Conservation (phyloP, 2,797 vertebrate species). For the Moxostoma hubbsi region DNA sequence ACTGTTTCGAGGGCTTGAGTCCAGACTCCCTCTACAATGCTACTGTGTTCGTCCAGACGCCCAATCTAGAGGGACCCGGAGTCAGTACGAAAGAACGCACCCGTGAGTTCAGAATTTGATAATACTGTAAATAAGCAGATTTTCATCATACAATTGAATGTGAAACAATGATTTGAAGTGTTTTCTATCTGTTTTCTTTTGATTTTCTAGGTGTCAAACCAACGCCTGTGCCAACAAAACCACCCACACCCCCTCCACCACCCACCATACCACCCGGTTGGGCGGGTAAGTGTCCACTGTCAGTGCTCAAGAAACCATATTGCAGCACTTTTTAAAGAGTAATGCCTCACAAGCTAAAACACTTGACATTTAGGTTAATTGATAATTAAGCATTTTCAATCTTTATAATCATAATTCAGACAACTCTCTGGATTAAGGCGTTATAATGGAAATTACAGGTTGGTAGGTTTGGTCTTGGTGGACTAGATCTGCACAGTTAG, state of each 20-base stretch:
- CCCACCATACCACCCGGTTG: slow-evolving; percentile 94
- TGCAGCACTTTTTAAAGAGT: too few relatives aligned
- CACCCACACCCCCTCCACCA: slow-evolving; percentile 90
- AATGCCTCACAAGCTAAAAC: too few relatives aligned
- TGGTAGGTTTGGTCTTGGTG: too few relatives aligned
- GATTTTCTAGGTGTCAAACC: slow-evolving; percentile 85
- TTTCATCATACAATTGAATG: background rate
- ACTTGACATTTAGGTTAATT: too few relatives aligned
- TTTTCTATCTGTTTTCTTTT: slow-evolving; percentile 10
- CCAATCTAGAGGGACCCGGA: slow-evolving; percentile 92
- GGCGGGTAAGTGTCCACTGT: slow-evolving; percentile 80
- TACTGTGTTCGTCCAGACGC: slow-evolving; percentile 92
- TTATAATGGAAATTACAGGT: too few relatives aligned
- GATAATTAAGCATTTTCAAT: too few relatives aligned
- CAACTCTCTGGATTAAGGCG: too few relatives aligned
- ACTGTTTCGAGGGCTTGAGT: slow-evolving; percentile 91
- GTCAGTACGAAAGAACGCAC: slow-evolving; percentile 85
- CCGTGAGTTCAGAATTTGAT: slow-evolving; percentile 71
- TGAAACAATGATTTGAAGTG: background rate
- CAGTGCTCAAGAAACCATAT: background rate
- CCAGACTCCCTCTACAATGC: slow-evolving; percentile 86
- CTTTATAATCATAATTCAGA: too few relatives aligned
- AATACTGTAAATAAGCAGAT: background rate
- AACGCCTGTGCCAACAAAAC: slow-evolving; percentile 87
- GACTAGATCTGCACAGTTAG: too few relatives aligned